A percentile compares a stretch with the other conserved stretches of the same genome.
These are phyloP conservation scores for Paelopatides confundens DNA, from an alignment of 53 echinoderm and acorn worm species.

Conservation along the genomic window DNA sequence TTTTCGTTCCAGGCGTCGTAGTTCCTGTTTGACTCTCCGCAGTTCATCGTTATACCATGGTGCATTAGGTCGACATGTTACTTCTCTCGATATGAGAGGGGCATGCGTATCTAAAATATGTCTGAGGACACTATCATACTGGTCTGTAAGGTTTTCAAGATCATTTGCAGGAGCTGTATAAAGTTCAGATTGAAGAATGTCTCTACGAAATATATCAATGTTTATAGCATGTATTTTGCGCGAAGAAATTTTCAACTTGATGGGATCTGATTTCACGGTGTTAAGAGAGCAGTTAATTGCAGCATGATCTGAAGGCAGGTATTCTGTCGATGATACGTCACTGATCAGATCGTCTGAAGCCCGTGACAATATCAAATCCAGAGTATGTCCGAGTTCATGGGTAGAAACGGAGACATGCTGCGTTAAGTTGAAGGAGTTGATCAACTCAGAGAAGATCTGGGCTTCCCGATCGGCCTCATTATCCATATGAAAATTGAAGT, in stretches of 20 bases:
- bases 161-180: conserved; percentile 11
- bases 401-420: conserved; percentile 57
- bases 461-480: conserved; percentile 17
- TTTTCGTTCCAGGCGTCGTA: too few relatives aligned
- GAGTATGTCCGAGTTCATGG: conserved; percentile 60
- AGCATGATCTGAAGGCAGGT: conserved; percentile 50
- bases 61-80: too few relatives aligned
- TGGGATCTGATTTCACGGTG: not conserved
- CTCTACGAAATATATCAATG: not conserved
- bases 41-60: too few relatives aligned
- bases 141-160: conserved; percentile 7
- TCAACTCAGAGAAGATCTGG: conserved; percentile 48
- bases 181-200: conserved; percentile 17
- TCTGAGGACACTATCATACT: too few relatives aligned
- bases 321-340: not conserved
- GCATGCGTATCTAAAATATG: too few relatives aligned
- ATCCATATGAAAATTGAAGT: conserved; percentile 69
- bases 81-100: too few relatives aligned
- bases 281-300: conserved; percentile 38
- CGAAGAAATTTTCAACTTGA: not conserved
- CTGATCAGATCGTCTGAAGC: conserved; percentile 13
- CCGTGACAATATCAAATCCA: conserved; percentile 70
- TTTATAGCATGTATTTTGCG: conserved; percentile 1
- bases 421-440: conserved; percentile 51
- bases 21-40: too few relatives aligned